phyloP scores from a whole-genome alignment of 1,140 invertebrate species.

The Polyergus mexicanus region DNA sequence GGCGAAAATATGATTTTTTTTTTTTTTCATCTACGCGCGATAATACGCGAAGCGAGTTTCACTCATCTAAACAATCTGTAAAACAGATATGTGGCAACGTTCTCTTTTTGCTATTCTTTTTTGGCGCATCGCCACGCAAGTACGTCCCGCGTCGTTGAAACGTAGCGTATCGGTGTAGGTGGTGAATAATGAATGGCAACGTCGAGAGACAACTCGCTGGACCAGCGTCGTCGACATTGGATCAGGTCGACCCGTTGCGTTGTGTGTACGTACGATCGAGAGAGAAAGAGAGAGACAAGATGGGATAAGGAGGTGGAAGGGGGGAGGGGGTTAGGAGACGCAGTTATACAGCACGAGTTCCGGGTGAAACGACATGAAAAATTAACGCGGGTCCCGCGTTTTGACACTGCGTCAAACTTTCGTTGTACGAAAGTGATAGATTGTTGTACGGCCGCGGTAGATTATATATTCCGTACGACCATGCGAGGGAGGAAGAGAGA shows the following conservation, averaged over 20 bases:
- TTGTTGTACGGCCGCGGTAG: conserved; percentile 69
- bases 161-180: conserved; percentile 74
- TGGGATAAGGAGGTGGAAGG: too few relatives aligned
- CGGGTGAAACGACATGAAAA: conserved; percentile 79
- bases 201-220: conserved; percentile 79
- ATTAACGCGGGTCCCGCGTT: conserved; percentile 79
- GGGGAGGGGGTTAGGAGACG: background rate
- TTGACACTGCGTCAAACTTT: conserved; percentile 81
- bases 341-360: conserved; percentile 70
- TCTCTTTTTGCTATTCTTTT: conserved; percentile 15
- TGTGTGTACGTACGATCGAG: conserved; percentile 38
- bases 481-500: background rate
- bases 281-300: too few relatives aligned
- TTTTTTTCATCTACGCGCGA: background rate
- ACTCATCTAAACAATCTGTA: conserved; percentile 43
- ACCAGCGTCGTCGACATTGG: conserved; percentile 69
- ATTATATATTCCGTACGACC: conserved; percentile 61
- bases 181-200: conserved; percentile 82
- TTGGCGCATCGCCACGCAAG: conserved; percentile 47
- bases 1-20: background rate
- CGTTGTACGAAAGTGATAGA: conserved; percentile 78
- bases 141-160: conserved; percentile 68
- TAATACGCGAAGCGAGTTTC: conserved; percentile 16
- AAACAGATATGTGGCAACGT: conserved; percentile 31
- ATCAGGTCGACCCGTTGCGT: conserved; percentile 51